These are phyloP conservation scores for Orthonyx spaldingii DNA, from an alignment of 2,113 vertebrate genomes.

Conservation along the genomic window DNA sequence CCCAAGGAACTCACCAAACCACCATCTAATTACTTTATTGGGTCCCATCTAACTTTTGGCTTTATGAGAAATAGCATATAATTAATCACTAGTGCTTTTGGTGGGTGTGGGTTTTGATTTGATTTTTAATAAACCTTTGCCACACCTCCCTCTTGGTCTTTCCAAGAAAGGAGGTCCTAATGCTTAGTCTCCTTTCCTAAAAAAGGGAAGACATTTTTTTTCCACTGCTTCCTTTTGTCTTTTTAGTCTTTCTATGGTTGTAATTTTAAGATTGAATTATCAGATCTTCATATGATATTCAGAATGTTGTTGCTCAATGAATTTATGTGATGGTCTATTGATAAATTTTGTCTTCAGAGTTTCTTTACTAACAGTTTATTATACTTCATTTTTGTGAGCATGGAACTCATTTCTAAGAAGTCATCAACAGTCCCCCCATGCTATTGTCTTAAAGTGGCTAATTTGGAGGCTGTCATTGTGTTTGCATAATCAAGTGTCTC, in stretches of 20 bases:
- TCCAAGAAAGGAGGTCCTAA: background rate
- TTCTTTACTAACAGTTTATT: background rate
- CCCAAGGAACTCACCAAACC: background rate
- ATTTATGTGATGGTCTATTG: background rate
- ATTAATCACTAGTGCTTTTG: background rate
- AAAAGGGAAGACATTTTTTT: background rate
- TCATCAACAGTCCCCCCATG: background rate
- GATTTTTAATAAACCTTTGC: background rate
- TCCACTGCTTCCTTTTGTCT: background rate
- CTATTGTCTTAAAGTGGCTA: background rate
- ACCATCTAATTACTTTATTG: background rate
- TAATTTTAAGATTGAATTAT: background rate
- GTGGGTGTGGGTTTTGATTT: background rate
- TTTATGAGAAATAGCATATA: background rate
- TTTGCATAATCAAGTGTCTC: background rate
- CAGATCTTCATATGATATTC: background rate
- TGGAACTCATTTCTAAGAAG: background rate
- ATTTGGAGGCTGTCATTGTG: background rate
- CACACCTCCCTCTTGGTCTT: background rate
- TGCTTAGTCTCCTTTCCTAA: background rate
- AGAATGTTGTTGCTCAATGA: background rate
- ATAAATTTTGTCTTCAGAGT: background rate
- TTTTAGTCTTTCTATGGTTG: background rate
- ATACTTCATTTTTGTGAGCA: background rate
- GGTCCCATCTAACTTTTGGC: background rate